phyloP scores from a whole-genome alignment of 2,888 invertebrate species.

The Gastracanthus pulcherrimus region DNA sequence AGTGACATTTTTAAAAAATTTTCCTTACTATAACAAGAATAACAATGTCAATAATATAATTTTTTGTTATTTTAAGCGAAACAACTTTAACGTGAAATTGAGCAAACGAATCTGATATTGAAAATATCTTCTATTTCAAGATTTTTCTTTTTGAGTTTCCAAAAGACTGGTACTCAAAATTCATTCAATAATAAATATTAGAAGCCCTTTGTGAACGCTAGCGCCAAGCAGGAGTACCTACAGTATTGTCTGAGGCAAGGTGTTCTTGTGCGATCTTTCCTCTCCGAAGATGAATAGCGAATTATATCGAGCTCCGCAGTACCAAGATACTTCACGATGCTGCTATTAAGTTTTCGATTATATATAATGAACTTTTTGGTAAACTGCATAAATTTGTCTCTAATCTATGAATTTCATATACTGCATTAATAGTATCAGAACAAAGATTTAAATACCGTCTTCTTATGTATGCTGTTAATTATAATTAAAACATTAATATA shows the following conservation, averaged over 20 bases:
- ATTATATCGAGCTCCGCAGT: slow-evolving; percentile 33
- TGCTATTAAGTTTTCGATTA: not conserved
- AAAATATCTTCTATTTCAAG: not conserved
- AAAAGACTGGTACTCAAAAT: slow-evolving; percentile 26
- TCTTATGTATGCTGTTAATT: too few species aligned
- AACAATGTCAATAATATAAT: too few species aligned
- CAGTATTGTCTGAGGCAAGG: slow-evolving; percentile 39
- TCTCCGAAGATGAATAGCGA: slow-evolving; percentile 50
- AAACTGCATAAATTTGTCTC: not conserved
- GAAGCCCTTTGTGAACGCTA: slow-evolving; percentile 33
- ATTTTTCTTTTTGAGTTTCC: not conserved
- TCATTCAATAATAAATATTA: slow-evolving; percentile 55
- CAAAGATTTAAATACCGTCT: too few species aligned
- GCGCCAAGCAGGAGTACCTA: slow-evolving; percentile 43
- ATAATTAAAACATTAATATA: too few species aligned
- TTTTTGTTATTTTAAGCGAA: too few species aligned
- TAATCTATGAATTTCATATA: not conserved
- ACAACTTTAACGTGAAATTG: too few species aligned
- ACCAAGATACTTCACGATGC: not conserved
- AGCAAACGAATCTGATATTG: too few species aligned
- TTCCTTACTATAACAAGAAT: too few species aligned
- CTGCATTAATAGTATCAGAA: not conserved
- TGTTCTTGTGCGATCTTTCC: slow-evolving; percentile 53
- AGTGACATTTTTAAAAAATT: too few species aligned
- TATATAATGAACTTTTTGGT: not conserved